These are phyloP conservation scores for Orchesella cincta DNA, from an alignment of 1,140 invertebrate genomes.

Conservation along the genomic window DNA sequence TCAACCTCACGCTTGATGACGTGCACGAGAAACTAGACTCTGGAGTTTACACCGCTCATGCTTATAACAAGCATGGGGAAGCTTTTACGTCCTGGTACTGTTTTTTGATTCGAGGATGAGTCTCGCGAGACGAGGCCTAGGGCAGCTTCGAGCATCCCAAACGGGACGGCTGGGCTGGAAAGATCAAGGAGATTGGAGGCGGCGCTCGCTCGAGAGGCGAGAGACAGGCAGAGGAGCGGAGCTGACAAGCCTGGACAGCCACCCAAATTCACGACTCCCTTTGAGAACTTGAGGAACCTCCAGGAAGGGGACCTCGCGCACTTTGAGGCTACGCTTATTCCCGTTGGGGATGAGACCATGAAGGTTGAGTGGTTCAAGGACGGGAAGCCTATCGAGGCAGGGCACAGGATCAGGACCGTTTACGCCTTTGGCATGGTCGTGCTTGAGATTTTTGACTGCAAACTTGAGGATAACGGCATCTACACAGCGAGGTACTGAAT, in stretches of 20 bases:
- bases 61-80: conserved; percentile 81
- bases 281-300: conserved; percentile 76
- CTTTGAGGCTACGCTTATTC: conserved; percentile 69
- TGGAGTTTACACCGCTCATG: conserved; percentile 90
- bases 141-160: conserved; percentile 88
- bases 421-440: conserved; percentile 96
- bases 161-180: conserved; percentile 84
- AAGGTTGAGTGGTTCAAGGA: conserved; percentile 97
- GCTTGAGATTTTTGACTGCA: conserved; percentile 85
- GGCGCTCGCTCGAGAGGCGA: conserved; percentile 62
- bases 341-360: conserved; percentile 93
- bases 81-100: conserved; percentile 87
- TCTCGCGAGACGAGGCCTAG: conserved; percentile 36
- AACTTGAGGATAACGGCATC: conserved; percentile 81
- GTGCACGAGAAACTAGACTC: conserved; percentile 84
- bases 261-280: conserved; percentile 83
- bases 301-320: conserved; percentile 89
- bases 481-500: conserved; percentile 76
- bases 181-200: conserved; percentile 88
- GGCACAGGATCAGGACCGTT: conserved; percentile 80
- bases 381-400: conserved; percentile 64
- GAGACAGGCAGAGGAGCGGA: conserved; percentile 67
- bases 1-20: conserved; percentile 83
- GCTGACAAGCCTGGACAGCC: conserved; percentile 73
- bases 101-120: too few relatives aligned